Conservation (phyloP, 2,888 invertebrate species). For the Drosophila acutilabella region DNA sequence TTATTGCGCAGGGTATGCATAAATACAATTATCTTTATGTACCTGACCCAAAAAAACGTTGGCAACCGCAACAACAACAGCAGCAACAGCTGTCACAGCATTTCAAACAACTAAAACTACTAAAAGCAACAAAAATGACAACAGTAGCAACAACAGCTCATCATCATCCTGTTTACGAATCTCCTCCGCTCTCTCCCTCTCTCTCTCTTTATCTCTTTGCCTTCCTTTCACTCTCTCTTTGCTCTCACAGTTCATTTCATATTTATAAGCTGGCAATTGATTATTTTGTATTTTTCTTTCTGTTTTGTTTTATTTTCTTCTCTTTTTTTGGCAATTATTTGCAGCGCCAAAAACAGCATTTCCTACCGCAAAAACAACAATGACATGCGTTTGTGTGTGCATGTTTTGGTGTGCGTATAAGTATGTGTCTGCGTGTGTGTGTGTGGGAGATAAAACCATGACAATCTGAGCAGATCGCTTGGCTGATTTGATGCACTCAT, state of each 20-base stretch:
- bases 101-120: slow-evolving; percentile 10
- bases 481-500: slow-evolving; percentile 13
- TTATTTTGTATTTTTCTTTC: slow-evolving; percentile 32
- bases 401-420: slow-evolving; percentile 8
- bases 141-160: slow-evolving; percentile 14
- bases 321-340: slow-evolving; percentile 48
- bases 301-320: slow-evolving; percentile 5
- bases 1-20: slow-evolving; percentile 9
- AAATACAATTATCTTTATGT: slow-evolving; percentile 35
- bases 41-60: slow-evolving; percentile 29
- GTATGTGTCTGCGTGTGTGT: too few relatives aligned
- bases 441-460: slow-evolving; percentile 11
- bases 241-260: slow-evolving; percentile 45
- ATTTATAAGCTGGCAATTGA: slow-evolving; percentile 68
- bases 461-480: slow-evolving; percentile 11
- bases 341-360: slow-evolving; percentile 51
- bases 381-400: slow-evolving; percentile 25
- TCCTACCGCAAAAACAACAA: slow-evolving; percentile 29
- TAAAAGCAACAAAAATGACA: slow-evolving; percentile 11
- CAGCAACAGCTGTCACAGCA: slow-evolving; percentile 17
- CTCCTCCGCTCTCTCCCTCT: not conserved
- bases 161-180: not conserved
- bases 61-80: slow-evolving; percentile 15
- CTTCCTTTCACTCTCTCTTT: not conserved
- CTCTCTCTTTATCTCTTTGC: not conserved